These are phyloP conservation scores for Epinephelus awoara DNA, from an alignment of 2,797 vertebrate genomes.

Conservation along the genomic window DNA sequence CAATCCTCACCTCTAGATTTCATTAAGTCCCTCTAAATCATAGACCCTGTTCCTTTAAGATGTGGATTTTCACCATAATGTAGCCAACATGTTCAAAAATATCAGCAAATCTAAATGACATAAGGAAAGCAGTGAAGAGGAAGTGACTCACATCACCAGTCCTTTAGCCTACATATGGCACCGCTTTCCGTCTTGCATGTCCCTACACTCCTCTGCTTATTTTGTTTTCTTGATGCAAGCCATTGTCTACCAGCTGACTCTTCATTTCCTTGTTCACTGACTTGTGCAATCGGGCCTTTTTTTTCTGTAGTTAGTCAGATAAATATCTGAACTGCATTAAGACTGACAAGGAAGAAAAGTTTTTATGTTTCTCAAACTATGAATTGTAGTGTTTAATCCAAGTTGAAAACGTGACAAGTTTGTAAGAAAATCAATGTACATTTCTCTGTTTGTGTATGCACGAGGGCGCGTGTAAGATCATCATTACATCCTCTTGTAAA, in stretches of 20 bases:
- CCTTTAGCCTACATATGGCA: no score
- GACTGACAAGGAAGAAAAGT: not conserved
- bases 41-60: not conserved
- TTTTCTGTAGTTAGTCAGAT: slow-evolving; percentile 25
- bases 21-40: no score
- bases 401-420: not conserved
- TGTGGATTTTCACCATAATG: not conserved
- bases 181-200: slow-evolving; percentile 14
- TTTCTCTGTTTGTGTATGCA: slow-evolving; percentile 7
- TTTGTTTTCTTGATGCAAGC: slow-evolving; percentile 21
- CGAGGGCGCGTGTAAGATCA: slow-evolving; percentile 7
- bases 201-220: slow-evolving; percentile 4
- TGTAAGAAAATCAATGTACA: slow-evolving; percentile 17
- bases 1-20: no score
- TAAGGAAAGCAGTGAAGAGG: slow-evolving; percentile 6
- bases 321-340: slow-evolving; percentile 19
- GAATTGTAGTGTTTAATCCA: slow-evolving; percentile 9
- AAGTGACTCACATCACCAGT: slow-evolving; percentile 29
- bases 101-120: not conserved
- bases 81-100: not conserved
- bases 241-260: slow-evolving; percentile 5
- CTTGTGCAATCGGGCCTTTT: slow-evolving; percentile 7
- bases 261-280: slow-evolving; percentile 43
- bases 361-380: not conserved
- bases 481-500: slow-evolving; percentile 22